Base-by-base conservation (phyloP, 2,797 vertebrate genomes). In the Crypturellus tataupa region DNA sequence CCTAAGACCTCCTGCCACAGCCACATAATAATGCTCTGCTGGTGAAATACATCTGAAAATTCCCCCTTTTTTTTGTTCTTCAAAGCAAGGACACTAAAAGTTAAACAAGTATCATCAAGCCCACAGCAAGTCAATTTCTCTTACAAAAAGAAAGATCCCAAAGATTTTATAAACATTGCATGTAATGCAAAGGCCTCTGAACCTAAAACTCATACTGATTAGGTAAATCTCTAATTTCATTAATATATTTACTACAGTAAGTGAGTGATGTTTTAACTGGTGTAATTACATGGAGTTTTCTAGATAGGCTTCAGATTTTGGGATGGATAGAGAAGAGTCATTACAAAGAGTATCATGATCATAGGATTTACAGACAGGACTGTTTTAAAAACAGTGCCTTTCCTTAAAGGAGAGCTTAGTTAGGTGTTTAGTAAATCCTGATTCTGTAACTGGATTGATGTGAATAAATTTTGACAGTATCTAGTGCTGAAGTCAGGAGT, bases 1-100 rank as follows among this genome's bases (percentile, higher is more conserved):
- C 21, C 10, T 17, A 73, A 70, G 42, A 62, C 9, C 24, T 44
- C 63, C 13, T n/a, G 4, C 5, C 6, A 19, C 6, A 53, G 4
- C 9, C 8, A 9, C 13, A n/a, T 0, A n/a, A 51, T 0, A 0
- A 77, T 6, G 62, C 53, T 5, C 27, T 76, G 29, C n/a, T 53
- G 60, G 67, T 33, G 17, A 14, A 53, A 53, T 53, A 9, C 21
- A 25, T 65, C 65, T 33, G 15, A 47, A 46, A 46, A 44, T 31
- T 15, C 8, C 47, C 12, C 13, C 40, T 29, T 29, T 31, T 55
- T 55, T 29, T 10, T 29, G 53, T 58, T 84, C 14, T 56, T 65
- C 37, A 58, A 31, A 56, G 53, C 21, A 78, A 63, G 9, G 39
- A 63, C 8, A 29, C 15, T 55, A 44, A 70, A 87, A 78, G 51